Percentiles rank a stretch among this genome's conserved stretches.
phyloP scores from a whole-genome alignment of 1,140 invertebrate genomes.

The Ericerus pela region DNA sequence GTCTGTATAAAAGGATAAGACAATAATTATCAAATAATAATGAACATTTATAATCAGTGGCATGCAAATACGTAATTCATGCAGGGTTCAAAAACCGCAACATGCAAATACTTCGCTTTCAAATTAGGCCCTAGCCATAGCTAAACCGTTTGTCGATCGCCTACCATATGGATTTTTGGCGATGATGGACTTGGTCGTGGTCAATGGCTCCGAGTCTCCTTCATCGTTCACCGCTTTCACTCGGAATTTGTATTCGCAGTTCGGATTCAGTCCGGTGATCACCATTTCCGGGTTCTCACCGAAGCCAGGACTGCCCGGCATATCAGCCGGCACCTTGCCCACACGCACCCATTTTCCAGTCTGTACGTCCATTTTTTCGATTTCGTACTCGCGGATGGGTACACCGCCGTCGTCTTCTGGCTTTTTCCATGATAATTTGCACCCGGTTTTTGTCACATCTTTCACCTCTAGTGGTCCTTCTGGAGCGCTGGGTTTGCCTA shows the following conservation, averaged over 20 bases:
- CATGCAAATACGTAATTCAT: too few relatives aligned
- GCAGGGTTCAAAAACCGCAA: not conserved
- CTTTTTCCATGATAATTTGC: slow-evolving; percentile 77
- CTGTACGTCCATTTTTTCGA: slow-evolving; percentile 84
- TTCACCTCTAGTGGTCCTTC: slow-evolving; percentile 78
- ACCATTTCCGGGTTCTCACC: slow-evolving; percentile 51
- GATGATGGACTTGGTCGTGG: slow-evolving; percentile 62
- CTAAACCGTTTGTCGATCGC: too few relatives aligned
- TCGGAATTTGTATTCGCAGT: slow-evolving; percentile 89
- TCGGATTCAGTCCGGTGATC: slow-evolving; percentile 76
- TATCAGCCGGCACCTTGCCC: slow-evolving; percentile 56
- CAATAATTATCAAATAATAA: not conserved
- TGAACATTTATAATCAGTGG: too few relatives aligned
- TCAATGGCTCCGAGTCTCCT: slow-evolving; percentile 86
- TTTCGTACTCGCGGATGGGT: slow-evolving; percentile 84
- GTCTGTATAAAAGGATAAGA: slow-evolving; percentile 36
- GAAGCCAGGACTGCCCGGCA: slow-evolving; percentile 29
- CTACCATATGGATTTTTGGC: slow-evolving; percentile 94
- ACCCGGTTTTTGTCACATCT: slow-evolving; percentile 71
- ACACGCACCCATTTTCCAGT: slow-evolving; percentile 82
- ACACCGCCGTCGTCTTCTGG: slow-evolving; percentile 86
- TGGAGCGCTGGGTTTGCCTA: slow-evolving; percentile 59
- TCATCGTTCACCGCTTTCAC: slow-evolving; percentile 91
- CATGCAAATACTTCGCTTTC: not conserved
- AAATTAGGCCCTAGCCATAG: not conserved